These are phyloP conservation scores for Epinotia demarniana DNA, from an alignment of 2,888 invertebrate species.

Conservation along the genomic window DNA sequence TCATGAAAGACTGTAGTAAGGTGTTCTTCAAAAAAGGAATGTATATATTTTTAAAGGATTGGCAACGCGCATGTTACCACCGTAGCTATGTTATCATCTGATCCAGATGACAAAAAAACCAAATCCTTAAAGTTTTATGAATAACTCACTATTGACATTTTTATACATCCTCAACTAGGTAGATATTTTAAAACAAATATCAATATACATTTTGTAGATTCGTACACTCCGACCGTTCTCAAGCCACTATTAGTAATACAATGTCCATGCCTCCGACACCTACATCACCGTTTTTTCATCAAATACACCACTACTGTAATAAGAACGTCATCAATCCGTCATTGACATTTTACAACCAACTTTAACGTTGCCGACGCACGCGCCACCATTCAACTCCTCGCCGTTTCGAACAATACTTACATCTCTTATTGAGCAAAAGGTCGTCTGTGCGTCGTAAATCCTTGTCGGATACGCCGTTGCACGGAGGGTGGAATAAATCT, in stretches of 20 bases:
- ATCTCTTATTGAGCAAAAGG: slow-evolving; percentile 8
- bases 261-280: too few species aligned
- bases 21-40: too few species aligned
- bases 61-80: too few species aligned
- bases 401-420: slow-evolving; percentile 17
- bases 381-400: slow-evolving; percentile 21
- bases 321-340: slow-evolving; percentile 15
- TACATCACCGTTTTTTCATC: not conserved
- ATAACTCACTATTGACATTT: too few species aligned
- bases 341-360: slow-evolving; percentile 18
- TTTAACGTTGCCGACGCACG: slow-evolving; percentile 19
- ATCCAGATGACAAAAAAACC: too few species aligned
- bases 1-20: too few species aligned
- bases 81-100: too few species aligned
- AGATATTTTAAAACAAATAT: too few species aligned
- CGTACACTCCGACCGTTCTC: not conserved
- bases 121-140: too few species aligned
- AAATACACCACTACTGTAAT: not conserved
- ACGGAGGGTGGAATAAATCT: slow-evolving; percentile 17
- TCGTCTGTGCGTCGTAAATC: not conserved
- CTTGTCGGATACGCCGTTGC: not conserved
- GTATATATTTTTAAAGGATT: too few species aligned
- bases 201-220: not conserved
- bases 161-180: too few species aligned
- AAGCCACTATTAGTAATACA: not conserved